Evolutionary conservation across 2,113 vertebrate genomes (phyloP), one percentile per base, ranked within the genome.

Genomic region (Lophura nycthemera): DNA sequence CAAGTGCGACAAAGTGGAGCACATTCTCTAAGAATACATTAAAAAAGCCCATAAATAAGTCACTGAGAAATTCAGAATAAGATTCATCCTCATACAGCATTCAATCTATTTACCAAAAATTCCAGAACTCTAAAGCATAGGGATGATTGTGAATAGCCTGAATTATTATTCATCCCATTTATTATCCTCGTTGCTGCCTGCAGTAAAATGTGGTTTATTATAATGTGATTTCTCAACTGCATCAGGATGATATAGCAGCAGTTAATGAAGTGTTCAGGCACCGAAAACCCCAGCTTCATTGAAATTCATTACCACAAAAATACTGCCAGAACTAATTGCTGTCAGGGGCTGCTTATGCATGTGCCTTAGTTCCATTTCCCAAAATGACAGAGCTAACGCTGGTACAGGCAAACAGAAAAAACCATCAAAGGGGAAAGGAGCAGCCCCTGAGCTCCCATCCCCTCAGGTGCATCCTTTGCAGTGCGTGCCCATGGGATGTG

Each of bases 201-300:
- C 81, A 86, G 91, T 79, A 89, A 78, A 65, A 83, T 80, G 76
- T 79, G 38, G 30, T 94, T 95, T 91, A 67, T 95, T 91, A 67
- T 93, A 92, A 97, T 91, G 88, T 71, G 91, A 94, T 95, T 96
- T 88, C 91, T 96, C 93, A 90, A 57, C 91, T 89, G 91, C 91
- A 89, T 60, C 78, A 60, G 34, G 48, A 32, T 67, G 95, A 92
- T 92, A 91, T 25, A 92, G 71, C 12, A 0, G 86, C 73, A 87
- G 94, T 50, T 96, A 95, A 97, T 90, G 95, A 95, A 96, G 91
- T 79, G 80, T 86, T 92, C 81, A 86, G 76, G 80, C 85, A 90
- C 66, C 89, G 66, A 43, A 90, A 95, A 64, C 74, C 70, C 56
- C 77, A 50, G 76, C 78, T 73, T 92, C 95, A 83, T 80, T 96